A percentile compares a stretch with the other conserved stretches of the same genome.
Conservation (phyloP, 1,140 invertebrate species). For the Atta cephalotes region DNA sequence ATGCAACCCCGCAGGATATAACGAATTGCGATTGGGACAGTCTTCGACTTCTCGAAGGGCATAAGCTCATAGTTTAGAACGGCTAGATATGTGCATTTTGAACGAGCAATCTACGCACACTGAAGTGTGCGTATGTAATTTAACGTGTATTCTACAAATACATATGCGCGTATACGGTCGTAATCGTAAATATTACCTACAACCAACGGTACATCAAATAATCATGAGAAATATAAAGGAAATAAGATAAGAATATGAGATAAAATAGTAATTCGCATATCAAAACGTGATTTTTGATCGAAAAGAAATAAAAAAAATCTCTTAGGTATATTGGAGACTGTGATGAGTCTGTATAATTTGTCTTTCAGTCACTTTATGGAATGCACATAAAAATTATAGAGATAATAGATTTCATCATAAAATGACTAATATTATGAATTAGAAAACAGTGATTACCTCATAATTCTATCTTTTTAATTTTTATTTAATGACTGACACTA, state of each 20-base stretch:
- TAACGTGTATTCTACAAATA: constrained; percentile 29
- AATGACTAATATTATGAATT: constrained; percentile 16
- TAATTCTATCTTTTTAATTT: background rate
- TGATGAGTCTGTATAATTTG: background rate
- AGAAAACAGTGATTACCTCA: background rate
- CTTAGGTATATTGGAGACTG: too few species aligned
- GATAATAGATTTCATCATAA: constrained; percentile 3
- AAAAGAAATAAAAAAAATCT: background rate
- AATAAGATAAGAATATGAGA: background rate
- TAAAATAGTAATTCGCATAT: constrained; percentile 22
- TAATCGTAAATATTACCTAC: constrained; percentile 35
- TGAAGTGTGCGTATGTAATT: constrained; percentile 15
- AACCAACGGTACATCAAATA: constrained; percentile 27
- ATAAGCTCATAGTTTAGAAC: constrained; percentile 29
- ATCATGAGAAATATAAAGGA: constrained; percentile 4
- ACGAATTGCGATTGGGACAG: background rate
- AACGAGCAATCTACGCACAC: background rate
- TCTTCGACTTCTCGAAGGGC: constrained; percentile 7
- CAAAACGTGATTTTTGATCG: constrained; percentile 10
- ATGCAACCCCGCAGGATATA: constrained; percentile 21
- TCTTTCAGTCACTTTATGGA: background rate
- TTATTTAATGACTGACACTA: background rate
- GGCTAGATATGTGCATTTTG: background rate
- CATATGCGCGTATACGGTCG: constrained; percentile 9
- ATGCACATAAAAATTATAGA: constrained; percentile 32